phyloP scores from a whole-genome alignment of 2,888 invertebrate species.

The Lissonota sp. region DNA sequence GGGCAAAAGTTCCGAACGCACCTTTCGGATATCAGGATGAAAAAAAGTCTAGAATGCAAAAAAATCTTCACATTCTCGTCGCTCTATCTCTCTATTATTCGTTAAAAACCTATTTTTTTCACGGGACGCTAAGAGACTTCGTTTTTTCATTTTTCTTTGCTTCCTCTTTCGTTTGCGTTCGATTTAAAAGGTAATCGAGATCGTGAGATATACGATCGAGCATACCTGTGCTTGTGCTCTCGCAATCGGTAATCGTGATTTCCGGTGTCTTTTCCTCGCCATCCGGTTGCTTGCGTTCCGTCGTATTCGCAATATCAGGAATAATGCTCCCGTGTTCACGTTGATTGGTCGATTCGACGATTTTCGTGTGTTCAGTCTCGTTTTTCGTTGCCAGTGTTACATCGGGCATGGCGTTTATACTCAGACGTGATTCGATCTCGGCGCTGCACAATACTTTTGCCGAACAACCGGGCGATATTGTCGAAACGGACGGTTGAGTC shows the following conservation, averaged over 20 bases:
- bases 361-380: constrained; percentile 67
- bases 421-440: constrained; percentile 78
- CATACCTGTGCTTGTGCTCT: constrained; percentile 85
- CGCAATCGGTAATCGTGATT: constrained; percentile 73
- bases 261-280: constrained; percentile 77
- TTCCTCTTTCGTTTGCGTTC: constrained; percentile 84
- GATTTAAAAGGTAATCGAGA: constrained; percentile 92
- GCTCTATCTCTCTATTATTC: constrained; percentile 25
- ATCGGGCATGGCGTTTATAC: constrained; percentile 78
- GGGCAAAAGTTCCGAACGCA: too few relatives aligned
- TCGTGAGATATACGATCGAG: constrained; percentile 93
- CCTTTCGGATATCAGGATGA: constrained; percentile 13
- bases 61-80: constrained; percentile 26
- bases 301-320: constrained; percentile 81
- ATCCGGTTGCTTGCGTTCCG: constrained; percentile 79
- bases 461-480: constrained; percentile 69
- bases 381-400: constrained; percentile 79
- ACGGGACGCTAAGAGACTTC: not conserved
- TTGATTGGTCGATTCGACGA: constrained; percentile 64
- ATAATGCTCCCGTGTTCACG: constrained; percentile 74
- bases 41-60: not conserved
- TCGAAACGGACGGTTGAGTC: constrained; percentile 35
- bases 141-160: constrained; percentile 57
- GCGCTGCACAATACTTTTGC: constrained; percentile 79
- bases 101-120: constrained; percentile 15